A percentile compares a stretch with the other conserved stretches of the same genome.
Evolutionary conservation across 1,140 invertebrate genomes (phyloP).

Genomic region (Mylabris phalerata): DNA sequence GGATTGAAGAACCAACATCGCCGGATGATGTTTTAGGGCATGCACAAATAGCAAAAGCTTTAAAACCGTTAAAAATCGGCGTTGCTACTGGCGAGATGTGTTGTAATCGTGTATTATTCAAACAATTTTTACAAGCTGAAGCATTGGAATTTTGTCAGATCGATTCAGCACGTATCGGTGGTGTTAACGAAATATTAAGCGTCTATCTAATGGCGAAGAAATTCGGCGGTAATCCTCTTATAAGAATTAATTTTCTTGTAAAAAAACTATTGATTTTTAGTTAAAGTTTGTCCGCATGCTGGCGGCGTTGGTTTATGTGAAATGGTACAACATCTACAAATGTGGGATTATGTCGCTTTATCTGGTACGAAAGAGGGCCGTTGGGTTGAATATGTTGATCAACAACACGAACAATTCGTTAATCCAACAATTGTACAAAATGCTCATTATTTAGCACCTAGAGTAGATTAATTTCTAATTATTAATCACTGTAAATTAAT

Average conservation of each 20-base stretch:
- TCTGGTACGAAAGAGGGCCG: constrained; percentile 62
- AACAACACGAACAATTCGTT: constrained; percentile 79
- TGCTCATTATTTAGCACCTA: constrained; percentile 67
- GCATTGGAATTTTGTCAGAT: constrained; percentile 86
- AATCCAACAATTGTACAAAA: constrained; percentile 62
- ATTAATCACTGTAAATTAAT: not conserved
- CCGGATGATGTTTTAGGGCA: constrained; percentile 87
- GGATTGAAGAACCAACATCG: constrained; percentile 92
- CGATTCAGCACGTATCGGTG: constrained; percentile 79
- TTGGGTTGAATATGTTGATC: constrained; percentile 81
- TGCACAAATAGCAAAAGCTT: constrained; percentile 58
- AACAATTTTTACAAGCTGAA: constrained; percentile 75
- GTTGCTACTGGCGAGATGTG: constrained; percentile 91
- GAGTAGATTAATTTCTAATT: constrained; percentile 43
- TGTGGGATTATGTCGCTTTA: constrained; percentile 77
- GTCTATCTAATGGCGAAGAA: constrained; percentile 85
- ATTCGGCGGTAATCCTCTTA: constrained; percentile 49
- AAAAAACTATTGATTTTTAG: constrained; percentile 45
- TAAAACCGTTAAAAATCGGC: constrained; percentile 65
- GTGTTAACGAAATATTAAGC: constrained; percentile 81
- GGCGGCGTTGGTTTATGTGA: constrained; percentile 89
- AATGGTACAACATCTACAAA: constrained; percentile 86
- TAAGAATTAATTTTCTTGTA: not conserved
- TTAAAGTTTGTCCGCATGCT: constrained; percentile 88
- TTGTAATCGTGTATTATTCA: constrained; percentile 86